phyloP scores from a whole-genome alignment of 2,888 invertebrate genomes.

The Ecliptopera silaceata region DNA sequence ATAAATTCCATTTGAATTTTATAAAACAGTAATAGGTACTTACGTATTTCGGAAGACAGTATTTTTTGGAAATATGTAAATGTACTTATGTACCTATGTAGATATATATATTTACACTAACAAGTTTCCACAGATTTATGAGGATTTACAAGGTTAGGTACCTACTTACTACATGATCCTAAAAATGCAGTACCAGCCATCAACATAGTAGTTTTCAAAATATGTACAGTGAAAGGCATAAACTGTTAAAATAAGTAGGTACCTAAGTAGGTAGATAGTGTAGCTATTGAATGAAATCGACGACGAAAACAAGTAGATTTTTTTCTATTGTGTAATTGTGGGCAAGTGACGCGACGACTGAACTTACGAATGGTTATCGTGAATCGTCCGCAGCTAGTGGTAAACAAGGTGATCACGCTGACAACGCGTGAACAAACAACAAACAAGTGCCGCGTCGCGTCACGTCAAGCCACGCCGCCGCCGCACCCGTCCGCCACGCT shows the following conservation, averaged over 20 bases:
- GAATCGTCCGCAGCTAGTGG: constrained; percentile 59
- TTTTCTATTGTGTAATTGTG: constrained; percentile 47
- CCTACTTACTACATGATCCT: no score
- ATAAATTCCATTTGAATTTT: constrained; percentile 32
- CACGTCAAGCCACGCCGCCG: constrained; percentile 27
- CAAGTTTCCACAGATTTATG: no score
- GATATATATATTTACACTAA: no score
- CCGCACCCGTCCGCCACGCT: not conserved
- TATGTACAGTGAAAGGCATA: no score
- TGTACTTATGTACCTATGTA: no score
- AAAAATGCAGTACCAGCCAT: no score
- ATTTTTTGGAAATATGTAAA: no score
- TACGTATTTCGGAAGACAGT: no score
- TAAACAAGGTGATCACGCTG: constrained; percentile 77
- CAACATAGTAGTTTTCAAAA: no score
- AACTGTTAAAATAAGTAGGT: not conserved
- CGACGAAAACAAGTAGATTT: no score
- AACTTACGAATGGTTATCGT: constrained; percentile 63
- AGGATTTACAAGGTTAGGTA: no score
- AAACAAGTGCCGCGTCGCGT: constrained; percentile 69
- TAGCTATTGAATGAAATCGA: no score
- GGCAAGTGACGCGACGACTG: constrained; percentile 54
- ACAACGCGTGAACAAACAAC: constrained; percentile 79
- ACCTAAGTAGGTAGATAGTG: not conserved
- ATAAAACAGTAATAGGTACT: constrained; percentile 32